phyloP scores from a whole-genome alignment of 2,888 invertebrate species.

The Alloscopus bannaensis region DNA sequence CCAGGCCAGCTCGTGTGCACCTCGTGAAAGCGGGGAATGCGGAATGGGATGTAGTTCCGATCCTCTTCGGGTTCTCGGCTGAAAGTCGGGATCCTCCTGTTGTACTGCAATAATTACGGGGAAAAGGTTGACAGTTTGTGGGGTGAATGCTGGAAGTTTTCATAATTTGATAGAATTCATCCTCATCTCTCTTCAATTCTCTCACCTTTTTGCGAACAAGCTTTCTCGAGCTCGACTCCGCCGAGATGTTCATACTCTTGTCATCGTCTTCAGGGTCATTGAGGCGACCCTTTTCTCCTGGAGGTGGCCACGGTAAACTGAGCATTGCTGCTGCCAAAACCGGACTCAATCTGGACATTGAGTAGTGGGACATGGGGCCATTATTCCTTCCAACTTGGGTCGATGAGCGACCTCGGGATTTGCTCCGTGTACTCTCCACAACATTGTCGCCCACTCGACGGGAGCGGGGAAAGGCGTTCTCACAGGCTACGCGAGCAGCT shows the following conservation, averaged over 20 bases:
- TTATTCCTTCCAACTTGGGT: not conserved
- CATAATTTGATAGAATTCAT: too few relatives aligned
- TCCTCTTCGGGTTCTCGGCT: slow-evolving; percentile 17
- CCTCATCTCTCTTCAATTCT: too few relatives aligned
- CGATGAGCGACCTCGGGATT: not conserved
- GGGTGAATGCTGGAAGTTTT: too few relatives aligned
- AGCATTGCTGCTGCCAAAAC: slow-evolving; percentile 41
- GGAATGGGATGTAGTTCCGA: slow-evolving; percentile 13
- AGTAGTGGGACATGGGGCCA: slow-evolving; percentile 9
- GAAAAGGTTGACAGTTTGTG: too few relatives aligned
- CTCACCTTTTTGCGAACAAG: slow-evolving; percentile 8
- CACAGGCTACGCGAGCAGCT: slow-evolving; percentile 1
- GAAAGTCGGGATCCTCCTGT: not conserved
- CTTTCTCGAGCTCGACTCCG: slow-evolving; percentile 4
- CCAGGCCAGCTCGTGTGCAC: slow-evolving; percentile 49
- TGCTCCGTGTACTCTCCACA: not conserved
- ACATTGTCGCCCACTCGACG: not conserved
- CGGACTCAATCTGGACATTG: slow-evolving; percentile 23
- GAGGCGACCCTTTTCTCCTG: slow-evolving; percentile 4
- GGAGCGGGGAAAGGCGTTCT: slow-evolving; percentile 9
- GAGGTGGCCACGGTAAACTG: slow-evolving; percentile 44
- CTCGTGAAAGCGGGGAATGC: slow-evolving; percentile 32
- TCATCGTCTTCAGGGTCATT: not conserved
- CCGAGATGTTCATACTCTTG: not conserved
- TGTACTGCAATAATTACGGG: not conserved